Base-by-base conservation (phyloP, 1,140 invertebrate genomes). In the Vanessa atalanta region DNA sequence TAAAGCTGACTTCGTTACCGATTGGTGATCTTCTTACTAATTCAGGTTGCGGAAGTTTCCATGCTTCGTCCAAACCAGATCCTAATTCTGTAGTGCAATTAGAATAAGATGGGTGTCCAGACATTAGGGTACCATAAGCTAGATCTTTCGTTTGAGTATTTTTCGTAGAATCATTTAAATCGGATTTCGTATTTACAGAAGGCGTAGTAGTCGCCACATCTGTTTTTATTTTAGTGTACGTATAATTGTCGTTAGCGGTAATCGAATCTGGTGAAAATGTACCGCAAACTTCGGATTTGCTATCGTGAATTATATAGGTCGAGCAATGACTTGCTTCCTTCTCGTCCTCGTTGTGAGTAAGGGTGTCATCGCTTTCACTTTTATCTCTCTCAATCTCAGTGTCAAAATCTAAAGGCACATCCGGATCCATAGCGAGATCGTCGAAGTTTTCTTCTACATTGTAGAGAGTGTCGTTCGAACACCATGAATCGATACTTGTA, bases 401-500 rank as follows among this genome's bases (percentile, higher is more conserved):
- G 68, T 84, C 83, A 64, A 82, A 86, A 11, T 90, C 85, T 43
- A 79, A 23, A 8, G 88, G 84, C 1, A 83, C 60, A 15, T 91
- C 91, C 37, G 89, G 83, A 64, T 93, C 91, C 81, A 87, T 84
- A 7, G 88, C 88, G 11, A 93, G 69, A 79, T 93, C 93, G 63
- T 93, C 93, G 77, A 93, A 93, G 67, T 93, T 93, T 76, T 95
- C 94, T 77, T 95, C 94, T 6, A 94, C 90, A 79, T 95, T 94
- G 80, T 94, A 95, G 5, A 95, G 83, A 3, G 94, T 95, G 79
- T 95, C 94, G 79, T 94, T 94, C 47, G 94, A 95, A 83, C 94
- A 94, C 90, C 94, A 95, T 7, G 94, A 95, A 79, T 94, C 94
- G 75, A 94, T 94, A 77, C 94, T 95, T 65, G 94, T 94, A 26